Evolutionary conservation across 2,888 invertebrate genomes (phyloP).

Genomic region (Mythimna lalbum): DNA sequence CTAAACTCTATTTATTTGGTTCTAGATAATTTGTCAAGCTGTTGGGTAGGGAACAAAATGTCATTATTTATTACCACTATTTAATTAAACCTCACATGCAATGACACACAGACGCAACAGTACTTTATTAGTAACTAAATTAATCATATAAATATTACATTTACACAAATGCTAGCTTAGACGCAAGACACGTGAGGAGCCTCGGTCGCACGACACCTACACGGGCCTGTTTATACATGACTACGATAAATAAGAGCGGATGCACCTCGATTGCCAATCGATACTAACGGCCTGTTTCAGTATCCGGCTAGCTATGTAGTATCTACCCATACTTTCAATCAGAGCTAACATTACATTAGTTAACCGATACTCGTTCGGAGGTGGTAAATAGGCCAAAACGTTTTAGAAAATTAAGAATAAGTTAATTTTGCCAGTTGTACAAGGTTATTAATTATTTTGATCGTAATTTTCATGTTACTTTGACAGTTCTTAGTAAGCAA

Average conservation of each 20-base stretch:
- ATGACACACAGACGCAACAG: constrained; percentile 31
- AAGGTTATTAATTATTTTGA: constrained; percentile 14
- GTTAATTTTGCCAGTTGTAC: constrained; percentile 17
- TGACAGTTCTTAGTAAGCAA: constrained; percentile 32
- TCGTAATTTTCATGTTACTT: neutral
- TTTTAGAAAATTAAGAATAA: neutral
- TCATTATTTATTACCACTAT: constrained; percentile 43
- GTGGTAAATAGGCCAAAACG: constrained; percentile 17
- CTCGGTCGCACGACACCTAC: constrained; percentile 61
- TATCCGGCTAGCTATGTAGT: neutral
- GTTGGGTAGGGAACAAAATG: constrained; percentile 42
- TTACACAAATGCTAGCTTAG: constrained; percentile 51
- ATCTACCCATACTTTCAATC: neutral
- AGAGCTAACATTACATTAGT: neutral
- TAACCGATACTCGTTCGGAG: neutral
- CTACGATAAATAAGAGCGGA: constrained; percentile 9
- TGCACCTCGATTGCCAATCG: constrained; percentile 33
- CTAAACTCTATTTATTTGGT: constrained; percentile 60
- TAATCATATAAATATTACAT: constrained; percentile 39
- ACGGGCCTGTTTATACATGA: constrained; percentile 22
- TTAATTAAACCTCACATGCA: constrained; percentile 46
- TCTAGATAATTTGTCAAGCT: constrained; percentile 48
- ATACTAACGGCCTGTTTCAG: constrained; percentile 27
- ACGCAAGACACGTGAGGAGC: constrained; percentile 59
- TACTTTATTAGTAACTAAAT: constrained; percentile 43